Evolutionary conservation across 2,113 vertebrate genomes (phyloP).

Genomic region (Takifugu flavidus): DNA sequence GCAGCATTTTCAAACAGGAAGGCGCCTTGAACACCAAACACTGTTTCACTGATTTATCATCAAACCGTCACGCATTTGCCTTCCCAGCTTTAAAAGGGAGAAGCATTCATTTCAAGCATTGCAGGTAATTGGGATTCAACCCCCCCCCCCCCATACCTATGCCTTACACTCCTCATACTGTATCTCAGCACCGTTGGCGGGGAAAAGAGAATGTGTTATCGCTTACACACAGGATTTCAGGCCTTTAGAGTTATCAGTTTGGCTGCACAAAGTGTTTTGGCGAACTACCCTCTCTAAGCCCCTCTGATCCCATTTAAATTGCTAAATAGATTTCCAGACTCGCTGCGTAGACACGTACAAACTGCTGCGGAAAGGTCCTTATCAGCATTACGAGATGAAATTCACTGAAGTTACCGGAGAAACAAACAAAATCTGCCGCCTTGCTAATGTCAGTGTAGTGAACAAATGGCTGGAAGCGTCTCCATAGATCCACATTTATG

Average conservation of each 20-base stretch:
- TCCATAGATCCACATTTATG: neutral
- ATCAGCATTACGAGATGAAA: slow-evolving; percentile 16
- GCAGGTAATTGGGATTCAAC: slow-evolving; percentile 45
- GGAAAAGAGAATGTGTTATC: slow-evolving; percentile 50
- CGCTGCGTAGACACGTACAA: slow-evolving; percentile 17
- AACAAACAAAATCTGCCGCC: slow-evolving; percentile 19
- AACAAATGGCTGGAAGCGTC: neutral
- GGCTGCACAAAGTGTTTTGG: slow-evolving; percentile 59
- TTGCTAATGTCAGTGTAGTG: neutral
- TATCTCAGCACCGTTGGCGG: slow-evolving; percentile 14
- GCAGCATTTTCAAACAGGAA: slow-evolving; percentile 11
- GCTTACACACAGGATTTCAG: slow-evolving; percentile 41
- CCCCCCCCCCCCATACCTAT: neutral
- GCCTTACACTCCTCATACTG: slow-evolving; percentile 12
- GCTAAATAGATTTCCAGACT: slow-evolving; percentile 44
- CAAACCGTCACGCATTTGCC: slow-evolving; percentile 17
- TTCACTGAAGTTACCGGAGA: slow-evolving; percentile 13
- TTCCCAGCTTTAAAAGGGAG: slow-evolving; percentile 36
- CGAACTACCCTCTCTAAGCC: slow-evolving; percentile 50
- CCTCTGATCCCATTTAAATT: slow-evolving; percentile 65
- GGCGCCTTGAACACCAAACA: slow-evolving; percentile 15
- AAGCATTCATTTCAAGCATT: slow-evolving; percentile 40
- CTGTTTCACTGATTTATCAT: slow-evolving; percentile 34
- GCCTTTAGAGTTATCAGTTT: slow-evolving; percentile 53
- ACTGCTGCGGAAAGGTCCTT: slow-evolving; percentile 10